phyloP scores from a whole-genome alignment of 2,113 vertebrate species.

The Colaptes auratus region DNA sequence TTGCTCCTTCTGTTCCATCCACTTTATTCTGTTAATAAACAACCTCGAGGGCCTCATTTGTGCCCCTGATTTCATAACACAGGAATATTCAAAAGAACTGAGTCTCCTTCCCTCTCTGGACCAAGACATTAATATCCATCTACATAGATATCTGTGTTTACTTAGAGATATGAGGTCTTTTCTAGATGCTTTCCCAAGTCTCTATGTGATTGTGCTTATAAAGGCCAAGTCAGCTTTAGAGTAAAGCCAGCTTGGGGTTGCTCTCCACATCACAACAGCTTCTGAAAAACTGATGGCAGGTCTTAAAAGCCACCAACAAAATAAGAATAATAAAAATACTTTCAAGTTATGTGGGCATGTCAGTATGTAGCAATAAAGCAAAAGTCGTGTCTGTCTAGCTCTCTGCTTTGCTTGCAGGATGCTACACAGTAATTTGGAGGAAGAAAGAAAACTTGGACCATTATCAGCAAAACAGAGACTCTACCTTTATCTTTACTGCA shows the following conservation, averaged over 20 bases:
- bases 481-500: neutral
- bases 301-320: neutral
- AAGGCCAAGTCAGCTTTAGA: neutral
- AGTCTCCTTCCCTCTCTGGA: too few species aligned
- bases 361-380: neutral
- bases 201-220: neutral
- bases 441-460: neutral
- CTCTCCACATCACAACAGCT: neutral
- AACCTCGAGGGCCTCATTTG: too few species aligned
- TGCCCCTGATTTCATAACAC: too few species aligned
- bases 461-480: neutral
- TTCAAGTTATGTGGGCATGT: neutral
- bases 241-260: neutral
- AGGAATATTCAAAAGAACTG: too few species aligned
- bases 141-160: neutral
- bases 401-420: neutral
- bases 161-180: neutral
- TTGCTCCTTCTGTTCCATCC: too few species aligned
- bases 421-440: neutral
- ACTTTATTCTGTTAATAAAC: too few species aligned
- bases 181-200: neutral
- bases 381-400: neutral
- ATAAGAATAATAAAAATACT: neutral
- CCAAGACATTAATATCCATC: neutral
- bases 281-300: neutral